Conservation (phyloP, 2,113 vertebrate species). For the Eonycteris spelaea region DNA sequence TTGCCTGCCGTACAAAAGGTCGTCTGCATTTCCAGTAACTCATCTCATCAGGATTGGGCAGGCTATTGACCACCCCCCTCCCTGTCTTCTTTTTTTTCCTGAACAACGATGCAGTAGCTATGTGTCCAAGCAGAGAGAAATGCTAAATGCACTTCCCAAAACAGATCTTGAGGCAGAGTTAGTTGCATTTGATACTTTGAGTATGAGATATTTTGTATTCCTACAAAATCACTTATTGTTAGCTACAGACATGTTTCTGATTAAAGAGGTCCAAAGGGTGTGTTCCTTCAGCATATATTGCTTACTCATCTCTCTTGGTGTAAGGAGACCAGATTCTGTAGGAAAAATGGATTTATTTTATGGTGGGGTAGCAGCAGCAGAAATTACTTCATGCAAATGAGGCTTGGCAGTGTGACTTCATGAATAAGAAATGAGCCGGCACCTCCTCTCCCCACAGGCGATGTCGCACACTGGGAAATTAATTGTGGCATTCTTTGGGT, state of each 20-base stretch:
- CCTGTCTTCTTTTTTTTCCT: too few species aligned
- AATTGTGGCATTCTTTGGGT: slow-evolving; percentile 62
- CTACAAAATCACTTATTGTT: slow-evolving; percentile 55
- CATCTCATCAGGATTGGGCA: background rate
- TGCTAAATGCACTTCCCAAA: background rate
- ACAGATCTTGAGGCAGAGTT: slow-evolving; percentile 1
- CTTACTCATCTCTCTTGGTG: slow-evolving; percentile 64
- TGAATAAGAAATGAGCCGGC: slow-evolving; percentile 75
- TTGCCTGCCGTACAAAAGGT: background rate
- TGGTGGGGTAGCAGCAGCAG: slow-evolving; percentile 19
- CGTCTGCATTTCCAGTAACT: background rate
- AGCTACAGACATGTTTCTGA: slow-evolving; percentile 55
- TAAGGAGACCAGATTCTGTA: slow-evolving; percentile 46
- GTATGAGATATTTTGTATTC: slow-evolving; percentile 26
- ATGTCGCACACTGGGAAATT: slow-evolving; percentile 63
- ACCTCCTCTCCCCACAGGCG: slow-evolving; percentile 70
- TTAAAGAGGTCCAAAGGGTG: slow-evolving; percentile 65
- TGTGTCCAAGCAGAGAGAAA: slow-evolving; percentile 37
- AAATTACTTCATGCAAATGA: slow-evolving; percentile 78
- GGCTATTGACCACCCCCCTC: too few species aligned
- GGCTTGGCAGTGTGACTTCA: slow-evolving; percentile 71
- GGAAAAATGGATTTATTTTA: slow-evolving; percentile 73
- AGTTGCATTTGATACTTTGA: background rate
- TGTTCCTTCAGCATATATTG: slow-evolving; percentile 29
- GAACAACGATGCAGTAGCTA: background rate